Evolutionary conservation across 2,113 vertebrate genomes (phyloP), one percentile per base, ranked within the genome.

Genomic region (Semnornis frantzii): DNA sequence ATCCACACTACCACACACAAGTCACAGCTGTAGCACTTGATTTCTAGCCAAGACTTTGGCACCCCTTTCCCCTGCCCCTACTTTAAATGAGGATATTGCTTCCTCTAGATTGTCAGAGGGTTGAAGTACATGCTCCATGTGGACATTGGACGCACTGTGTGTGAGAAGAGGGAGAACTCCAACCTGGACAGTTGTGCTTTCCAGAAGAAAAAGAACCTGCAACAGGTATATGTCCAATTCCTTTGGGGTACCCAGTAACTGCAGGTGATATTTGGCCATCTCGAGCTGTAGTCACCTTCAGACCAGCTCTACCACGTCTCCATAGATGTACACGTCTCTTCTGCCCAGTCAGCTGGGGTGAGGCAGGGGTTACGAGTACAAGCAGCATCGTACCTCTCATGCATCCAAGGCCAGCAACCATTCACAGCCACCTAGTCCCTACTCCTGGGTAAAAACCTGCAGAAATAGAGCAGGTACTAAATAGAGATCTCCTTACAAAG

Each of bases 31-130:
- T 18, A 34, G 33, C 24, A 58, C 13, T 82, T 55, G 18, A 82
- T 54, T 39, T 12, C 21, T 11, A 78, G 66, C 4, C 39, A 83
- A 46, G 39, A 54, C 27, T 11, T 34, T 66, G 15, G 50, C 73
- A 57, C 14, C 37, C 39, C 20, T 42, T 66, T 55, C 46, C 64
- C 71, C 17, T 70, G 23, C 20, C 46, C 63, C 62, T 30, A 10
- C 25, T 77, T 59, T 50, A 74, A 89, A 92, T 63, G 18, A 52
- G 19, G 15, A 48, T 87, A 63, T 28, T 71, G 14, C 44, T 73
- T 78, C 82, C 44, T 78, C 60, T 91, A 98, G 98, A 58, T 98
- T 42, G 97, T 98, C 64, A 97, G 97, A 95, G 98, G 98, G 23
- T 90, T 98, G 79, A 98, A 97, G 66, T 98, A 98, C 63, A 91